phyloP scores from a whole-genome alignment of 2,797 vertebrate species.

The Acipenser oxyrinchus region DNA sequence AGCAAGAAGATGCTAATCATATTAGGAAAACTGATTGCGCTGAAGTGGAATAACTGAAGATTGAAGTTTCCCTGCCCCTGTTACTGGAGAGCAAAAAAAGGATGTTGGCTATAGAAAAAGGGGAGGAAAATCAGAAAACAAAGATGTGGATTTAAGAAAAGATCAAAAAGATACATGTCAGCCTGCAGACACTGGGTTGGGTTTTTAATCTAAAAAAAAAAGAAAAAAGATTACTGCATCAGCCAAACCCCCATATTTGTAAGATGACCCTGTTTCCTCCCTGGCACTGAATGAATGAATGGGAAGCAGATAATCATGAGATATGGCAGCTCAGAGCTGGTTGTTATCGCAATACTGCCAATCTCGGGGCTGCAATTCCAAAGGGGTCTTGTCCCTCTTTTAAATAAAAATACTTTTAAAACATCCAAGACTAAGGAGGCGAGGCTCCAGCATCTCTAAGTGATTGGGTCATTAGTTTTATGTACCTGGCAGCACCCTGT shows the following conservation, averaged over 20 bases:
- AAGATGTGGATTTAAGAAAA: background rate
- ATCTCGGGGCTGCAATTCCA: no score
- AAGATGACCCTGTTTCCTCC: constrained; percentile 41
- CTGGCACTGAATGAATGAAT: background rate
- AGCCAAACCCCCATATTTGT: constrained; percentile 45
- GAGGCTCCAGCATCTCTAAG: no score
- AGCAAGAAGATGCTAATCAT: constrained; percentile 29
- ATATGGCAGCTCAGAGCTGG: background rate
- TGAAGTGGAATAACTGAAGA: no score
- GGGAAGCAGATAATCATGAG: constrained; percentile 2
- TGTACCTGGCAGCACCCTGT: no score
- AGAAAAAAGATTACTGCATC: constrained; percentile 18
- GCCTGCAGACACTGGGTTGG: background rate
- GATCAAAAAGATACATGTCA: background rate
- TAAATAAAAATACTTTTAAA: no score
- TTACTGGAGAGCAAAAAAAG: constrained; percentile 13
- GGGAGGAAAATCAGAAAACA: background rate
- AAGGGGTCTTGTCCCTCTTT: no score
- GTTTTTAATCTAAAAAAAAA: background rate
- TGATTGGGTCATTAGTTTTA: no score
- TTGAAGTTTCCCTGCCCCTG: no score
- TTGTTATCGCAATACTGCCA: background rate
- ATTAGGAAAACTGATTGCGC: no score
- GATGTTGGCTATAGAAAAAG: constrained; percentile 1
- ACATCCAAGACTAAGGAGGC: no score